Percentiles rank a stretch among this genome's conserved stretches.
These are phyloP conservation scores for Drosophila elegans DNA, from an alignment of 1,140 invertebrate species.

Conservation along the genomic window DNA sequence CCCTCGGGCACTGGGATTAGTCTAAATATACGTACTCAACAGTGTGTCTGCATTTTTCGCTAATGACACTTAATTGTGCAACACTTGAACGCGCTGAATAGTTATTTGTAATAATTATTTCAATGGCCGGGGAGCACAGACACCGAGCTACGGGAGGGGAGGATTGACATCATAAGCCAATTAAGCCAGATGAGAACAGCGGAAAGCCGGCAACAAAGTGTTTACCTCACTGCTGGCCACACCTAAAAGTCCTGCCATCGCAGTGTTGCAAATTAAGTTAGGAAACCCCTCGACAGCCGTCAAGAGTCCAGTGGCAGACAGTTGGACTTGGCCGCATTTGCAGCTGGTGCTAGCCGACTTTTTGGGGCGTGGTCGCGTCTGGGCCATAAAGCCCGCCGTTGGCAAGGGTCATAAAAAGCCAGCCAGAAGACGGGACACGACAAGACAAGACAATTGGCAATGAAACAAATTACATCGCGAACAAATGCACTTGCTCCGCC, in stretches of 20 bases:
- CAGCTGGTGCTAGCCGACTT: slow-evolving; percentile 11
- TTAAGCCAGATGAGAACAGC: slow-evolving; percentile 51
- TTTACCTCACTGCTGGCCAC: slow-evolving; percentile 34
- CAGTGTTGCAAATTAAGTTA: slow-evolving; percentile 74
- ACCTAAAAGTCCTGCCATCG: slow-evolving; percentile 57
- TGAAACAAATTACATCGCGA: slow-evolving; percentile 75
- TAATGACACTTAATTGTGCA: slow-evolving; percentile 77
- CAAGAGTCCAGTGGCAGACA: slow-evolving; percentile 42
- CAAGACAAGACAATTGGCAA: slow-evolving; percentile 78
- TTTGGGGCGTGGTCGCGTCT: slow-evolving; percentile 49
- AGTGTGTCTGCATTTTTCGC: slow-evolving; percentile 46
- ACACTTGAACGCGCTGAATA: slow-evolving; percentile 37
- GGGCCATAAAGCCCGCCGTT: slow-evolving; percentile 70
- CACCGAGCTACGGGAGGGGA: slow-evolving; percentile 7
- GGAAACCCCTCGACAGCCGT: slow-evolving; percentile 34
- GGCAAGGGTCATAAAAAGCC: slow-evolving; percentile 76
- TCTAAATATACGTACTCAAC: background rate
- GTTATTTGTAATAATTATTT: slow-evolving; percentile 74
- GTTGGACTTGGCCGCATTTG: slow-evolving; percentile 13
- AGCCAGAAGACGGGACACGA: slow-evolving; percentile 55
- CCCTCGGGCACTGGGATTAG: slow-evolving; percentile 15
- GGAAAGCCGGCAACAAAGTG: slow-evolving; percentile 6
- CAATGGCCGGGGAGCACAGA: slow-evolving; percentile 46
- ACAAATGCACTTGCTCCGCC: slow-evolving; percentile 51
- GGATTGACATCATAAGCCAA: slow-evolving; percentile 54